Conservation (phyloP, 1,140 invertebrate species). For the Ceratina australensis region DNA sequence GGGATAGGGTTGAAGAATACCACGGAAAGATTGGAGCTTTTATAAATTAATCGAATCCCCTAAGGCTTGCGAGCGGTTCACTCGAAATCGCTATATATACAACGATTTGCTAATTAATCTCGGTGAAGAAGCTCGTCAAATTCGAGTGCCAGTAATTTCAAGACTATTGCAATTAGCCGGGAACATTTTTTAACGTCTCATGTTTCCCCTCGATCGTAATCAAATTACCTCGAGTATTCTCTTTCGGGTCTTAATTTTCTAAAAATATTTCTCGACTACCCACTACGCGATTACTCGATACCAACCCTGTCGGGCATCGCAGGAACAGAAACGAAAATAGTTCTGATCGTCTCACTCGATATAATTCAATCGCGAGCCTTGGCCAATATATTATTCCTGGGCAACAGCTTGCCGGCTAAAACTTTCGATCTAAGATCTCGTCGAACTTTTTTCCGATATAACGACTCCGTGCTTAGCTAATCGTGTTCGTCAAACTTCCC, state of each 20-base stretch:
- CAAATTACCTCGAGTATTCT: not conserved
- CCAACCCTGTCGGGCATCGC: not conserved
- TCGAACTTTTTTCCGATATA: not conserved
- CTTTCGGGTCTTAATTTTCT: not conserved
- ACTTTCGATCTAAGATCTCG: slow-evolving; percentile 23
- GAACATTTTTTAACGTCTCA: too few species aligned
- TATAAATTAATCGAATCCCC: not conserved
- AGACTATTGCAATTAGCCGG: not conserved
- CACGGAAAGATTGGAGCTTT: not conserved
- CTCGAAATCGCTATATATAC: not conserved
- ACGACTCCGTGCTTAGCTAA: too few species aligned
- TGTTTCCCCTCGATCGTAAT: not conserved
- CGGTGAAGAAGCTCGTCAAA: not conserved
- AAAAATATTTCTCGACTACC: not conserved
- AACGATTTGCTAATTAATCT: slow-evolving; percentile 26
- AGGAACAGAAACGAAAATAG: not conserved
- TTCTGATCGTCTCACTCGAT: slow-evolving; percentile 5
- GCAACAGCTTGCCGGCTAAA: slow-evolving; percentile 14
- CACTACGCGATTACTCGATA: not conserved
- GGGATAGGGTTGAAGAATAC: not conserved
- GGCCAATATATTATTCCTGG: not conserved
- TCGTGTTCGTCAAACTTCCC: too few species aligned
- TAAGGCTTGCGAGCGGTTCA: not conserved
- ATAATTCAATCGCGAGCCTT: not conserved
- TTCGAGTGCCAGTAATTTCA: not conserved